phyloP scores from a whole-genome alignment of 2,888 invertebrate species.

The Dicycla oo region DNA sequence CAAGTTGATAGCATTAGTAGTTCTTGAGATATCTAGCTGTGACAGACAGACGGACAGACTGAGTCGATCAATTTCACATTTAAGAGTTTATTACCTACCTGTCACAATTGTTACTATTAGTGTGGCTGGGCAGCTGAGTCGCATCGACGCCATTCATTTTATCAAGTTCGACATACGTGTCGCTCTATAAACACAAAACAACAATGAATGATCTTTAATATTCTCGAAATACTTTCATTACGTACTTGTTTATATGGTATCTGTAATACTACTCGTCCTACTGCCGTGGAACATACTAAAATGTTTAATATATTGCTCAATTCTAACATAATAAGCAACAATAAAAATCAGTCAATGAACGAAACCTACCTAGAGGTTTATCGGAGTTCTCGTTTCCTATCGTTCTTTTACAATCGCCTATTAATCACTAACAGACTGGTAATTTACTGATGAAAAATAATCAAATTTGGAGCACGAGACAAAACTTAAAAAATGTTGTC shows the following conservation, averaged over 20 bases:
- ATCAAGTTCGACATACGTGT: constrained; percentile 51
- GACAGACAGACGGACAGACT: too few relatives aligned
- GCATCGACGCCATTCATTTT: constrained; percentile 67
- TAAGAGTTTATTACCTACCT: constrained; percentile 53
- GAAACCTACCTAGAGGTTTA: too few relatives aligned
- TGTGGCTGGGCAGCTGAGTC: constrained; percentile 63
- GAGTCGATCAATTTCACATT: constrained; percentile 61
- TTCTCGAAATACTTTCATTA: constrained; percentile 58
- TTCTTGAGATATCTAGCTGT: too few relatives aligned
- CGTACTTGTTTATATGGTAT: constrained; percentile 32
- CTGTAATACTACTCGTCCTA: constrained; percentile 3
- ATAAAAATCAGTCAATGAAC: constrained; percentile 38
- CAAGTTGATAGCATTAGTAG: too few relatives aligned
- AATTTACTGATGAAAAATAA: constrained; percentile 30
- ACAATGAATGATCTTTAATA: constrained; percentile 56
- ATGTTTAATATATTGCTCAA: constrained; percentile 16
- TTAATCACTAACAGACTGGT: constrained; percentile 9
- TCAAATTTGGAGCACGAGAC: constrained; percentile 37
- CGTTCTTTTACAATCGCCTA: constrained; percentile 38
- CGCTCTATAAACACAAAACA: constrained; percentile 50
- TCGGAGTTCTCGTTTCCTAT: too few relatives aligned
- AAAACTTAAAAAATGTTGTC: constrained; percentile 19
- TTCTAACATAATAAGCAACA: constrained; percentile 16
- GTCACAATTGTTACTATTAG: constrained; percentile 45
- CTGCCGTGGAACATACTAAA: constrained; percentile 9